Evolutionary conservation across 2,888 invertebrate species (phyloP), one percentile per base, ranked within the genome.

Genomic region (Maniola hyperantus): DNA sequence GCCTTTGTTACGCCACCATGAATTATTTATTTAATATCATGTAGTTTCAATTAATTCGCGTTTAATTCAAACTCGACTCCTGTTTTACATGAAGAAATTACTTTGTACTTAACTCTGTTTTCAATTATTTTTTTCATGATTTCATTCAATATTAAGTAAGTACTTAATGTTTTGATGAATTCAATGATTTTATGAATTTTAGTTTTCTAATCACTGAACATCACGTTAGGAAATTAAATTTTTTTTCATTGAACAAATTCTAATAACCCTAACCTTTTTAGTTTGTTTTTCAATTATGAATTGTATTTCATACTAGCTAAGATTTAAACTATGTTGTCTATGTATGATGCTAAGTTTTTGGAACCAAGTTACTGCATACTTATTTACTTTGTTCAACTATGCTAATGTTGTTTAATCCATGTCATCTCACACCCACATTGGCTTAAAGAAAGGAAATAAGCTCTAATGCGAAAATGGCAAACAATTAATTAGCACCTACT

Each of bases 1-100:
- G 66, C 62, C 55, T 69, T 68, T 70, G 70, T 73, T 70, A 67
- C 46, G 65, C 65, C 55, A 66, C 65, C 53, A 70, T 64, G 64
- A 65, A 70, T 71, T 71, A 71, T 69, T 66, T 60, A 69, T 67
- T 64, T 15, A 50, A 65, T 63, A 46, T 39, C 39, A 11, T 51
- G n/a, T 34, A 26, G 11, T 58, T 1, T 42, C 53, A 58, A 51
- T 58, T 66, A 51, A 63, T 46, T 51, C 20, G 7, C 13, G 2
- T 63, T 33, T 34, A 34, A 34, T 63, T 61, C 1, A 61, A 44
- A 20, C 20, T 26, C 11, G 20, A 50, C 11, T 50, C 20, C 6
- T 20, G 2, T 11, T 20, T 50, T 51, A 10, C 26, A 51, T 26
- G 11, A 46, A 15, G 8, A 46, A 46, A 46, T 48, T 48, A 48